These are phyloP conservation scores for Chionis minor DNA, from an alignment of 2,113 vertebrate species.

Conservation along the genomic window DNA sequence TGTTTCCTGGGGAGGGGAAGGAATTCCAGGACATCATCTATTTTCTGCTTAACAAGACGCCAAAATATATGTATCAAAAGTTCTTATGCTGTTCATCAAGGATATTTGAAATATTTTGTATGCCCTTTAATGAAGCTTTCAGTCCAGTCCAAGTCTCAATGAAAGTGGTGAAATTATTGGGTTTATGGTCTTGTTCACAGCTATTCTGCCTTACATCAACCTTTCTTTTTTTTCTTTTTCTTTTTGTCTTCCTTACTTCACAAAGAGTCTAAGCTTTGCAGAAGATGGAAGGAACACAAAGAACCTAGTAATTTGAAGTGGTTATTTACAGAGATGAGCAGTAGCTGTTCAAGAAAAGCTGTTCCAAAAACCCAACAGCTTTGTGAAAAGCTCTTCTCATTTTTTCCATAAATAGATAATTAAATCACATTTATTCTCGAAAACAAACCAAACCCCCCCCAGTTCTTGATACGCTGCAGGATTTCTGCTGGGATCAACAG, in stretches of 20 bases:
- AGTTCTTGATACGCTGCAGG: neutral
- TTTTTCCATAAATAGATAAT: neutral
- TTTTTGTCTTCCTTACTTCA: neutral
- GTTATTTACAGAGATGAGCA: neutral
- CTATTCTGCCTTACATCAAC: neutral
- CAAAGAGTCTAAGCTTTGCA: neutral
- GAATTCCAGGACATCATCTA: constrained; percentile 1
- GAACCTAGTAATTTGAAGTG: neutral
- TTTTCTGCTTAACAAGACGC: neutral
- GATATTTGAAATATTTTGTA: neutral
- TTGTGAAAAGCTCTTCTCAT: neutral
- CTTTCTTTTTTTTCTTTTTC: neutral
- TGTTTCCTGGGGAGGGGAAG: constrained; percentile 25
- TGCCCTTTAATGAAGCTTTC: neutral
- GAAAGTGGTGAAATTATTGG: neutral
- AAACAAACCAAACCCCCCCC: neutral
- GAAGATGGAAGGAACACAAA: neutral
- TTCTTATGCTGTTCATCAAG: neutral
- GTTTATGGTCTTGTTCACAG: neutral
- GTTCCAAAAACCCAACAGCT: neutral
- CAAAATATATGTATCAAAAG: neutral
- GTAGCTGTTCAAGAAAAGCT: neutral
- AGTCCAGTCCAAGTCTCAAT: neutral
- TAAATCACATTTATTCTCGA: neutral
- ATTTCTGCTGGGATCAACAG: neutral